phyloP scores from a whole-genome alignment of 1,140 invertebrate genomes.

The Calliopsis andreniformis region DNA sequence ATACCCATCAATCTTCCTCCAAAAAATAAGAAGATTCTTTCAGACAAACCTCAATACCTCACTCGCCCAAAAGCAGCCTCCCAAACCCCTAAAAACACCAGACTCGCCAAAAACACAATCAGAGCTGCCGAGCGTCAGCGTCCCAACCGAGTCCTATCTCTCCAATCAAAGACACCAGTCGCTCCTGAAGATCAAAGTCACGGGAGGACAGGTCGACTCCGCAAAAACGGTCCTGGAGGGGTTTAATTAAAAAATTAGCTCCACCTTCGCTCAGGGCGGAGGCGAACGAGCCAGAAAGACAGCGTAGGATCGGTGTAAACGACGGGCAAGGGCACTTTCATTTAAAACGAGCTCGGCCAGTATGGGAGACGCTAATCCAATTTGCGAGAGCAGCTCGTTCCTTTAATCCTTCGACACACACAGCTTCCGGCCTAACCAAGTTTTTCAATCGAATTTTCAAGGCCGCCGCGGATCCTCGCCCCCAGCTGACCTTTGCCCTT shows the following conservation, averaged over 20 bases:
- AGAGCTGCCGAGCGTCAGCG: no score
- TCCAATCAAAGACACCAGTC: not conserved
- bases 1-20: no score
- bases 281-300: conserved; percentile 2
- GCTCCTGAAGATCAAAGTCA: conserved; percentile 42
- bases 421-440: conserved; percentile 49
- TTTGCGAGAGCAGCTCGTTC: conserved; percentile 56
- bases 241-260: conserved; percentile 65
- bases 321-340: conserved; percentile 61
- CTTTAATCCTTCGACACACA: conserved; percentile 66
- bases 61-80: no score
- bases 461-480: conserved; percentile 49
- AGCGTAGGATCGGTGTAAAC: conserved; percentile 47
- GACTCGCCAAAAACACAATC: no score
- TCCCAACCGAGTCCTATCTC: no score
- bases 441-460: conserved; percentile 67
- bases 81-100: no score
- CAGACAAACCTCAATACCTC: no score
- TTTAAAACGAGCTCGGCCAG: conserved; percentile 58
- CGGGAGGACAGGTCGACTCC: not conserved
- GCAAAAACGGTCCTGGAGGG: not conserved
- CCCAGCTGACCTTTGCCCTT: conserved; percentile 19
- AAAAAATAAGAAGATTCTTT: no score
- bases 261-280: conserved; percentile 26
- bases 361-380: conserved; percentile 57